Conservation (phyloP, 2,113 vertebrate species). For the Choloepus hoffmanni region DNA sequence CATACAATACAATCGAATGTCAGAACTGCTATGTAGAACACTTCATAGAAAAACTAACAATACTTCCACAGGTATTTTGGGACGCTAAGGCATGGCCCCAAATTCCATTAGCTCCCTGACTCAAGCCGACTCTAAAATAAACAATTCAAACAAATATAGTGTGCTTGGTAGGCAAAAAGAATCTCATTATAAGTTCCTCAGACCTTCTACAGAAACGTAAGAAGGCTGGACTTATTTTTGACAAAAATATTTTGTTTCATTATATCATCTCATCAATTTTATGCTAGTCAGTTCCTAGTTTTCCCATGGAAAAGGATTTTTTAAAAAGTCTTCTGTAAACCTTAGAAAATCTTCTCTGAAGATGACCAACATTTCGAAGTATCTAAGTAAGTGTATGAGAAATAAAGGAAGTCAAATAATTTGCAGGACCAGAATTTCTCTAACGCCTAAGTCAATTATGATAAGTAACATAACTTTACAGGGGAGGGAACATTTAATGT, state of each 20-base stretch:
- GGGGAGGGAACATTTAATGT: not conserved
- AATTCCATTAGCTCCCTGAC: not conserved
- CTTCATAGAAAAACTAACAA: not conserved
- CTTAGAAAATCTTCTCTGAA: not conserved
- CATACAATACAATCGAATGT: not conserved
- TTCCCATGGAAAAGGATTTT: not conserved
- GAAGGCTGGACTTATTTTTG: not conserved
- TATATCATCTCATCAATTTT: not conserved
- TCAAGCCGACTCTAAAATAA: constrained; percentile 11
- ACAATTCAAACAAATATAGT: not conserved
- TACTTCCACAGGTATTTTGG: not conserved
- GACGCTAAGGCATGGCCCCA: not conserved
- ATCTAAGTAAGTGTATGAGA: not conserved
- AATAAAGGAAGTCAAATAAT: not conserved
- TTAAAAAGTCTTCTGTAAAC: not conserved
- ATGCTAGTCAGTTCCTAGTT: not conserved
- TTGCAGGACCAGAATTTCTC: not conserved
- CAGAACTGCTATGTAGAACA: constrained; percentile 8
- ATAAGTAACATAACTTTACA: constrained; percentile 8
- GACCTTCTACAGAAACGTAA: not conserved
- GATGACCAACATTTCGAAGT: not conserved
- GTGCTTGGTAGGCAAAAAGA: not conserved
- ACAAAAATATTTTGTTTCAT: not conserved
- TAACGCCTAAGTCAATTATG: not conserved
- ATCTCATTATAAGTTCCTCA: not conserved